Evolutionary conservation across 1,140 invertebrate genomes (phyloP), one percentile per base, ranked within the genome.

Genomic region (Dolichoris vasculosae): DNA sequence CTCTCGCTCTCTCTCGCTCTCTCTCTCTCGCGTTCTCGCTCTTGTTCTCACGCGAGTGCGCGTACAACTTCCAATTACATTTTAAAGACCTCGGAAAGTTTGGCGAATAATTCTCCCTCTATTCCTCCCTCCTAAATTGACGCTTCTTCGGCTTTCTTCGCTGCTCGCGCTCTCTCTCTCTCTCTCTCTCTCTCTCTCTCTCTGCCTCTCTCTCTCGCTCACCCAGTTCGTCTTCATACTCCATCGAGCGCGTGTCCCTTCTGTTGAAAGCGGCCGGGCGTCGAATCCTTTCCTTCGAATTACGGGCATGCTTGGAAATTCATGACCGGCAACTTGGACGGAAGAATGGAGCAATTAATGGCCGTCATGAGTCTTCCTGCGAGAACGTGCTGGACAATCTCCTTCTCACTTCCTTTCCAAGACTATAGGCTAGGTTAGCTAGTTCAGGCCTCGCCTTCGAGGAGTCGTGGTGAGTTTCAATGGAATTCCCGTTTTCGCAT

Each of bases 341-440:
- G 84, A 90, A 90, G 88, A 89, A 90, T 88, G 87, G 87, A 88
- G 87, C 88, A 89, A 91, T 91, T 91, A 91, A 90, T 90, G 88
- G 87, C 75, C 86, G 86, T 83, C 87, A 85, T 89, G 90, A 89
- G 88, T 88, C 84, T 87, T 85, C 82, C 77, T 59, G 55, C 38
- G 84, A 82, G 84, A 82, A 84, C 87, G 87, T 87, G 88, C 80
- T n/a, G 85, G 87, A 88, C 88, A 85, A 86, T 87, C 85, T 86
- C 71, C 81, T 71, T 75, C 84, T 80, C 30, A 30, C 77, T 79
- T n/a, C 55, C 35, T 64, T 43, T 76, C 43, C 30, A n/a, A 38
- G 30, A 35, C 17, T 73, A 2, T 30, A 20, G 35, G 15, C 78
- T 11, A 78, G 30, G 43, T 35, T 55, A 2, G 83, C 73, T 84